phyloP scores from a whole-genome alignment of 2,113 vertebrate genomes.

The Thalassoma bifasciatum region DNA sequence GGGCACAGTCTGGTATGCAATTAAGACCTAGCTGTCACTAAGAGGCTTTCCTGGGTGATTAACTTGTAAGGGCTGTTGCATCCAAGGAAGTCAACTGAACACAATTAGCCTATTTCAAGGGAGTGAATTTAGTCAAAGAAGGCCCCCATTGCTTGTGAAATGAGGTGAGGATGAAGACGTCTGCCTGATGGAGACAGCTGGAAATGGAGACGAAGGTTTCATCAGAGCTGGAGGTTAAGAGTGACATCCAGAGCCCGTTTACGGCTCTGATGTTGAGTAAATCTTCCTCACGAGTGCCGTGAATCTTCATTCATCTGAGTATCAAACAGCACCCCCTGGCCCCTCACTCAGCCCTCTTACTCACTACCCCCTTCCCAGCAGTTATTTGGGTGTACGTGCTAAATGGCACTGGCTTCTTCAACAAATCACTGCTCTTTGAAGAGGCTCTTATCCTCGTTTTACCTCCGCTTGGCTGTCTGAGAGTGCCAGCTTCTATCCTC shows the following conservation, averaged over 20 bases:
- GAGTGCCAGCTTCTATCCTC: constrained; percentile 49
- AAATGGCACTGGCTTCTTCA: constrained; percentile 71
- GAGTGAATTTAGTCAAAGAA: constrained; percentile 54
- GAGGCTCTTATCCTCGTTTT: constrained; percentile 71
- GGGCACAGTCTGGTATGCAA: constrained; percentile 76
- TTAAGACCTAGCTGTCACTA: constrained; percentile 77
- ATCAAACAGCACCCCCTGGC: constrained; percentile 45
- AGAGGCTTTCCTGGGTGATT: constrained; percentile 78
- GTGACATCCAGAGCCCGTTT: constrained; percentile 50
- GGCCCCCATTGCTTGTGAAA: constrained; percentile 44
- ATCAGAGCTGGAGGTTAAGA: constrained; percentile 35
- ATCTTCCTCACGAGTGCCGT: constrained; percentile 43
- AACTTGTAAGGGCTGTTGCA: constrained; percentile 77
- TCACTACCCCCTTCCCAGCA: constrained; percentile 38
- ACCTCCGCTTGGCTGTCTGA: constrained; percentile 50
- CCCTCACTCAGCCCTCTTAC: constrained; percentile 39
- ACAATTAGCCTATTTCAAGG: constrained; percentile 75
- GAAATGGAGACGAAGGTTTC: constrained; percentile 52
- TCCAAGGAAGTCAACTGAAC: constrained; percentile 78
- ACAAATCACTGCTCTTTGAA: constrained; percentile 77
- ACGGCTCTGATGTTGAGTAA: constrained; percentile 54
- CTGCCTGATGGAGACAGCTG: constrained; percentile 52
- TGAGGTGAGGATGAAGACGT: constrained; percentile 48
- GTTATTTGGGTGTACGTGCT: constrained; percentile 77
- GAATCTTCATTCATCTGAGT: constrained; percentile 63